Percentiles rank a stretch among this genome's conserved stretches.
Conservation (phyloP, 2,113 vertebrate species). For the Campylorhamphus procurvoides region DNA sequence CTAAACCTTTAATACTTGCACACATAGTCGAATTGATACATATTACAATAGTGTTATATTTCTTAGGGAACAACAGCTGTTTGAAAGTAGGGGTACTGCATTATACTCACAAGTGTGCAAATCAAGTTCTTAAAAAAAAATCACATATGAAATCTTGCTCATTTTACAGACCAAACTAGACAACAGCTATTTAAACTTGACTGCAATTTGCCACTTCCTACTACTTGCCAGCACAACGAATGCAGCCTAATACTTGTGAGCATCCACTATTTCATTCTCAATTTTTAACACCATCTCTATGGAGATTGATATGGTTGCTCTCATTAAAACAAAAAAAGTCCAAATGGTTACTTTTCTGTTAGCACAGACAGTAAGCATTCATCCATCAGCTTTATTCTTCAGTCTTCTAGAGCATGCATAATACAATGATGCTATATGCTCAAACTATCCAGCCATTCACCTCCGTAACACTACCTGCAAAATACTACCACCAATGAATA, state of each 20-base stretch:
- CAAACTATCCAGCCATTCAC: not conserved
- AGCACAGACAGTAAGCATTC: not conserved
- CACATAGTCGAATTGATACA: not conserved
- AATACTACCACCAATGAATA: not conserved
- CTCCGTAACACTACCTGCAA: not conserved
- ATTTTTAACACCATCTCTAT: not conserved
- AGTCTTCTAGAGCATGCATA: not conserved
- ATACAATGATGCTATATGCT: not conserved
- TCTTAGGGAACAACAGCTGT: not conserved
- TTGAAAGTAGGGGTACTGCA: not conserved
- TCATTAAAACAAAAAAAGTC: not conserved
- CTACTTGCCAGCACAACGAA: not conserved
- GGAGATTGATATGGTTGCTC: fast-evolving
- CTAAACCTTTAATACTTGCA: not conserved
- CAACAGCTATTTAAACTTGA: not conserved
- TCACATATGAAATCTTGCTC: not conserved
- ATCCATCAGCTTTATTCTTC: not conserved
- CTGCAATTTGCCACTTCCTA: not conserved
- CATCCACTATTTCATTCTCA: not conserved
- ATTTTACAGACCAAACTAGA: not conserved
- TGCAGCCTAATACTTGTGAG: not conserved
- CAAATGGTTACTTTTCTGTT: fast-evolving
- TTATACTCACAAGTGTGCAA: not conserved
- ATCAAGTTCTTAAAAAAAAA: not conserved
- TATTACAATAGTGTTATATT: not conserved